A percentile compares a stretch with the other conserved stretches of the same genome.
phyloP scores from a whole-genome alignment of 2,113 vertebrate species.

The Ophiodon elongatus region DNA sequence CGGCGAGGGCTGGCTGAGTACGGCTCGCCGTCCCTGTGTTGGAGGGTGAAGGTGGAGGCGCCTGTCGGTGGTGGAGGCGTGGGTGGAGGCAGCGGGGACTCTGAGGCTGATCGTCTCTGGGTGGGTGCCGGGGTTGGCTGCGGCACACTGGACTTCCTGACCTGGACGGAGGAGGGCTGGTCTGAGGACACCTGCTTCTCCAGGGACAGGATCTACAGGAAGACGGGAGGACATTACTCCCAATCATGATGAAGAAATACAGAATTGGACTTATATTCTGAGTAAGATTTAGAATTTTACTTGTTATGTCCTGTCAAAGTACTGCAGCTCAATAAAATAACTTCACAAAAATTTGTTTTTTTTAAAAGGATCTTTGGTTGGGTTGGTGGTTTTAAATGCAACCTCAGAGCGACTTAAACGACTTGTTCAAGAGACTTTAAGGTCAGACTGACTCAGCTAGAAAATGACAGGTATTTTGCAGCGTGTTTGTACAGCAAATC shows the following conservation, averaged over 20 bases:
- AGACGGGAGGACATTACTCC: neutral
- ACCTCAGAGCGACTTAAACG: neutral
- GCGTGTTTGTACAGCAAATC: neutral
- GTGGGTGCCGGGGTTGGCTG: constrained; percentile 46
- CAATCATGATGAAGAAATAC: neutral
- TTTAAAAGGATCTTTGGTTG: neutral
- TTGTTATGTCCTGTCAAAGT: neutral
- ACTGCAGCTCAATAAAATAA: neutral
- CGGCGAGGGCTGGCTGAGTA: constrained; percentile 82
- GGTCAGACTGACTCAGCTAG: neutral
- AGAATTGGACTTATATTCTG: neutral
- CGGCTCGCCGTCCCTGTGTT: constrained; percentile 78
- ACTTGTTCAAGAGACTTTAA: neutral
- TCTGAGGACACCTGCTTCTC: constrained; percentile 88
- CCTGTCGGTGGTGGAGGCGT: constrained; percentile 42
- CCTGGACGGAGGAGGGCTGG: constrained; percentile 90
- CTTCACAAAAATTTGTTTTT: neutral
- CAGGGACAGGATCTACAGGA: constrained; percentile 88
- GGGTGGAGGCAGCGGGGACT: constrained; percentile 56
- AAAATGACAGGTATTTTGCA: neutral
- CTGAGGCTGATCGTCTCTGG: constrained; percentile 52
- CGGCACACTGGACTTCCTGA: constrained; percentile 86
- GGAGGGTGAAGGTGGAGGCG: constrained; percentile 77
- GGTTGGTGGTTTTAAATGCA: neutral
- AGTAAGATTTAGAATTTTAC: neutral